phyloP scores from a whole-genome alignment of 2,113 vertebrate genomes.

The Amphiprion percula region DNA sequence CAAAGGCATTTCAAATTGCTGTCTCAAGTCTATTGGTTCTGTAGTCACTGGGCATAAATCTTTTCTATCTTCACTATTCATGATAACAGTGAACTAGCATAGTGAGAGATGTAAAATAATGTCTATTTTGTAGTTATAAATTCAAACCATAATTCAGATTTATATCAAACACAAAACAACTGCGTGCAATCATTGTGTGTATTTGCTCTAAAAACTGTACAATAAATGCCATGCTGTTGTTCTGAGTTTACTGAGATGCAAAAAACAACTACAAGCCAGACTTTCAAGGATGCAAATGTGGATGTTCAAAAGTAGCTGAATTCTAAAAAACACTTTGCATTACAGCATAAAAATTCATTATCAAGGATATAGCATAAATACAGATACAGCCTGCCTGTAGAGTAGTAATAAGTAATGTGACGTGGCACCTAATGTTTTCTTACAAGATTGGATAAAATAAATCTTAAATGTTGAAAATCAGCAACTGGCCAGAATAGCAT shows the following conservation, averaged over 20 bases:
- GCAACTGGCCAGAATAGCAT: too few species aligned
- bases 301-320: too few species aligned
- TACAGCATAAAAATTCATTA: background rate
- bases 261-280: background rate
- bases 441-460: background rate
- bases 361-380: background rate
- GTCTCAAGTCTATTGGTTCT: background rate
- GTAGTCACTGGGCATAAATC: background rate
- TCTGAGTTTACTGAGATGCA: background rate
- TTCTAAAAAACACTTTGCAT: too few species aligned
- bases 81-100: background rate
- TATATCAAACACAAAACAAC: background rate
- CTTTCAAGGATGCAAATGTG: too few species aligned
- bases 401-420: background rate
- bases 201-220: background rate
- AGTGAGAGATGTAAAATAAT: background rate
- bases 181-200: background rate
- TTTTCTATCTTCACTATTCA: background rate
- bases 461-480: background rate
- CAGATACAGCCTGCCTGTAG: background rate
- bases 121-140: background rate
- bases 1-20: slow-evolving; percentile 21
- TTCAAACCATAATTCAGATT: background rate
- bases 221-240: background rate
- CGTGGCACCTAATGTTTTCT: background rate